Evolutionary conservation across 1,140 invertebrate species (phyloP).

Genomic region (Hyphantria cunea): DNA sequence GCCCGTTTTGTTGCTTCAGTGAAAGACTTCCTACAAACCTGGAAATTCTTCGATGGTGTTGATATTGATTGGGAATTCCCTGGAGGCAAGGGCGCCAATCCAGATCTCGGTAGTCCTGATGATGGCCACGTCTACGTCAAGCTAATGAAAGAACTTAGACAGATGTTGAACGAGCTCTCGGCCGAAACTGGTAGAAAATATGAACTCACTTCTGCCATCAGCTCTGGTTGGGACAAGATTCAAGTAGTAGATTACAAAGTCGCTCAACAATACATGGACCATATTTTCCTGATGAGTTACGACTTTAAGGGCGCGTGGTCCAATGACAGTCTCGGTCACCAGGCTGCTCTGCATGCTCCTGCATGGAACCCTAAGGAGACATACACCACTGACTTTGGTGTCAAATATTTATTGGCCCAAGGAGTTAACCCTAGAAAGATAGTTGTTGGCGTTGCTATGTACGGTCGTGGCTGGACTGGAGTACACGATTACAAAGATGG

Average conservation of each 20-base stretch:
- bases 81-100: constrained; percentile 74
- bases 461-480: constrained; percentile 73
- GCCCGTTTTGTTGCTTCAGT: constrained; percentile 70
- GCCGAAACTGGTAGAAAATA: constrained; percentile 68
- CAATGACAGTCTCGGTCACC: constrained; percentile 70
- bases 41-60: constrained; percentile 78
- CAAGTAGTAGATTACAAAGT: constrained; percentile 71
- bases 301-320: constrained; percentile 77
- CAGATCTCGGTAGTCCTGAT: constrained; percentile 63
- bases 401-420: constrained; percentile 66
- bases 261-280: constrained; percentile 74
- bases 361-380: constrained; percentile 69
- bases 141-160: constrained; percentile 72
- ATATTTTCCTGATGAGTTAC: constrained; percentile 77
- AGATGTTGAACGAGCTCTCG: constrained; percentile 69
- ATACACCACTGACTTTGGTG: constrained; percentile 73
- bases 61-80: constrained; percentile 79
- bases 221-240: constrained; percentile 75
- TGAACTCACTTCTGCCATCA: constrained; percentile 73
- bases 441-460: constrained; percentile 75
- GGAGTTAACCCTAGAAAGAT: constrained; percentile 73
- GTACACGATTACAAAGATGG: constrained; percentile 60
- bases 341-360: constrained; percentile 66
- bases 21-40: constrained; percentile 72
- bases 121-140: constrained; percentile 64